These are phyloP conservation scores for Tolypeutes matacus DNA, from an alignment of 2,797 vertebrate species.

Conservation along the genomic window DNA sequence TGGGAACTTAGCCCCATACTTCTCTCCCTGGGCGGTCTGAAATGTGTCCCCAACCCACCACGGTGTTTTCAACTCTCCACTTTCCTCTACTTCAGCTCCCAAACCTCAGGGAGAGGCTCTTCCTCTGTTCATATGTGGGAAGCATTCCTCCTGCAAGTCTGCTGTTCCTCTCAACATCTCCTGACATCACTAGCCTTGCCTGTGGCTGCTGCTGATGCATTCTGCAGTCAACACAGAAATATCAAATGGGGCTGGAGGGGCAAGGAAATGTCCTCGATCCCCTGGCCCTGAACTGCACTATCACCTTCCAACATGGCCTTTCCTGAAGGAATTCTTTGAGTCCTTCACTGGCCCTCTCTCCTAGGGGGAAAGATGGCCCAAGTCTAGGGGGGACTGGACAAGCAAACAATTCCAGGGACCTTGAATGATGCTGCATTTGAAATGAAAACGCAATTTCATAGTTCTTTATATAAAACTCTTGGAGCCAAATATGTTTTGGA, in stretches of 20 bases:
- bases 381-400: background rate
- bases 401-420: conserved; percentile 35
- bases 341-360: background rate
- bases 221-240: conserved; percentile 16
- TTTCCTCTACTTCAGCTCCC: background rate
- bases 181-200: background rate
- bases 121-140: background rate
- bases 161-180: background rate
- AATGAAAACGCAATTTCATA: conserved; percentile 60
- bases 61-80: background rate
- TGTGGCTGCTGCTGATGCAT: background rate
- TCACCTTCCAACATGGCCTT: background rate
- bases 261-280: background rate
- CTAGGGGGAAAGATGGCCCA: background rate
- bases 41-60: background rate
- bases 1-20: background rate
- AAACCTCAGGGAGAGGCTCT: background rate
- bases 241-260: background rate
- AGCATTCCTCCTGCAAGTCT: background rate
- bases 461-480: background rate
- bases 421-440: conserved; percentile 31
- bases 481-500: conserved; percentile 55
- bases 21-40: background rate
- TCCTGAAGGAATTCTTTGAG: background rate
- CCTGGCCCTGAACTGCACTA: background rate